These are phyloP conservation scores for Pygmarrhopalites habei DNA, from an alignment of 1,140 invertebrate genomes.

Conservation along the genomic window DNA sequence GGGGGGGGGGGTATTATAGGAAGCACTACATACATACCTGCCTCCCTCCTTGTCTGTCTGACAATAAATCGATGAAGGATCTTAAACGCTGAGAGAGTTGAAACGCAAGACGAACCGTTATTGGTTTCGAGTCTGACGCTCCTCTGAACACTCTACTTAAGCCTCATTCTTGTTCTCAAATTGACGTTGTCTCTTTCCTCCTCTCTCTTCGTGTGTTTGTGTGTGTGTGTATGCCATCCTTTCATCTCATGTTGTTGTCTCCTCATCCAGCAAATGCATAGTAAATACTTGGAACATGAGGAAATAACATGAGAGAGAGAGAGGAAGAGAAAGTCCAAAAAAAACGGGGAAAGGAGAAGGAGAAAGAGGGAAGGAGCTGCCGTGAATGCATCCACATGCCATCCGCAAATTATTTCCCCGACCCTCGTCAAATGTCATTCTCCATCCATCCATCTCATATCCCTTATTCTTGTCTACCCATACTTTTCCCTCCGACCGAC, in stretches of 20 bases:
- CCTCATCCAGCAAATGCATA: background rate
- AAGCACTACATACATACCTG: no score
- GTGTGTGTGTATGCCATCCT: background rate
- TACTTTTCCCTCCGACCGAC: no score
- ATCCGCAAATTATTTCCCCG: no score
- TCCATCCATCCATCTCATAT: no score
- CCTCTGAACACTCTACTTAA: background rate
- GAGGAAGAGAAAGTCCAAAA: no score
- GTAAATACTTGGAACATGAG: background rate
- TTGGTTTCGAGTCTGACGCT: background rate
- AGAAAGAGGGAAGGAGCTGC: no score
- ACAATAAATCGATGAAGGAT: slow-evolving; percentile 10
- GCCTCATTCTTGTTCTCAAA: background rate
- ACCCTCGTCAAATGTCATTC: no score
- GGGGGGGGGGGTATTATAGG: no score
- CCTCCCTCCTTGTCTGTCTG: background rate
- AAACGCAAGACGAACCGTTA: background rate
- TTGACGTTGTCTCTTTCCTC: background rate
- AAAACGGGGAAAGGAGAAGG: no score
- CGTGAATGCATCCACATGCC: no score
- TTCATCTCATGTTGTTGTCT: background rate
- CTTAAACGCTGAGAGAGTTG: background rate
- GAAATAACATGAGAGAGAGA: no score
- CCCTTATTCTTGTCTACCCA: no score
- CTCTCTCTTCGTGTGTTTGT: background rate